Percentiles rank a stretch among this genome's conserved stretches.
Evolutionary conservation across 2,888 invertebrate genomes (phyloP).

Genomic region (Mellilla xanthometata): DNA sequence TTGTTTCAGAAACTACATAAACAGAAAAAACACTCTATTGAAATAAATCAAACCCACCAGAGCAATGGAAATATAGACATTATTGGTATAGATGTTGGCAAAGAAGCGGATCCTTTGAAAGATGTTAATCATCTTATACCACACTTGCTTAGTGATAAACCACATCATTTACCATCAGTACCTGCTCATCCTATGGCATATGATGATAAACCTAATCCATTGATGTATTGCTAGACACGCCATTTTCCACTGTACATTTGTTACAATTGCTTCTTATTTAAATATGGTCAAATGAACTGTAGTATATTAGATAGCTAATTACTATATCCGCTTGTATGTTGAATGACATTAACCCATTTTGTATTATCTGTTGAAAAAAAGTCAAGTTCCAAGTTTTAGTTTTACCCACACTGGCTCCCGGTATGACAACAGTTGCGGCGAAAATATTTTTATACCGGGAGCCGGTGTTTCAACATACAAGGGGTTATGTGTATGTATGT

Average conservation of each 20-base stretch:
- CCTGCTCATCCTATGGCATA: slow-evolving; percentile 42
- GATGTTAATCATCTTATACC: slow-evolving; percentile 51
- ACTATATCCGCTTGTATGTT: too few relatives aligned
- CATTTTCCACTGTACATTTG: background rate
- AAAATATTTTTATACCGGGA: too few relatives aligned
- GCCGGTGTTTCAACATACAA: too few relatives aligned
- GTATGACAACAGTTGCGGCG: too few relatives aligned
- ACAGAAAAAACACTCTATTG: slow-evolving; percentile 61
- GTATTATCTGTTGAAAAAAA: too few relatives aligned
- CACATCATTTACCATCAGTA: slow-evolving; percentile 35
- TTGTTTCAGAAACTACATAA: slow-evolving; percentile 70
- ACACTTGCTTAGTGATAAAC: slow-evolving; percentile 48
- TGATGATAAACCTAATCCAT: slow-evolving; percentile 45
- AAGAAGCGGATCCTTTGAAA: slow-evolving; percentile 50
- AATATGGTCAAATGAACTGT: too few relatives aligned
- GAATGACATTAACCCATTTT: too few relatives aligned
- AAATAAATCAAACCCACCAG: slow-evolving; percentile 5
- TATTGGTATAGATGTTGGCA: slow-evolving; percentile 62
- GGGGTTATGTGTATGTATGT: too few relatives aligned
- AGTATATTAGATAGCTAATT: too few relatives aligned
- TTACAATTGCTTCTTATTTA: too few relatives aligned
- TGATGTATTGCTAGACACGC: slow-evolving; percentile 12
- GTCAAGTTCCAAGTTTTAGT: too few relatives aligned
- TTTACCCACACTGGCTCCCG: too few relatives aligned
- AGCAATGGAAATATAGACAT: slow-evolving; percentile 57